These are phyloP conservation scores for Pseudochirops cupreus DNA, from an alignment of 2,797 vertebrate species.

Conservation along the genomic window DNA sequence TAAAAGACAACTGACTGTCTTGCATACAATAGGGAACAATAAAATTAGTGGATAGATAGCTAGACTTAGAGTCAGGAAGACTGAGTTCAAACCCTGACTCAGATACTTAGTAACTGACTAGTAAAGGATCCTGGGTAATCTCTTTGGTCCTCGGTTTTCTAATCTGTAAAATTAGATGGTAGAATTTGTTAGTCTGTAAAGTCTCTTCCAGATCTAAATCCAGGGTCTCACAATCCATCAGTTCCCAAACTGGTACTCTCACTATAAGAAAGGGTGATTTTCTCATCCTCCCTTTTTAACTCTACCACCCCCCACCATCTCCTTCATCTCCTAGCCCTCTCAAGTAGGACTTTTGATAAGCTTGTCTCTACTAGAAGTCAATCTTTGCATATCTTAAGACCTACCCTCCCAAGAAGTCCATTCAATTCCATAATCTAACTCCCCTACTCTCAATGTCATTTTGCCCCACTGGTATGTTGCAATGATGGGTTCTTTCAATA, in stretches of 20 bases:
- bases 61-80: background rate
- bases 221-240: background rate
- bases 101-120: background rate
- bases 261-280: slow-evolving; percentile 13
- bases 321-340: slow-evolving; percentile 41
- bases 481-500: slow-evolving; percentile 15
- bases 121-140: background rate
- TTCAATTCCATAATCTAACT: slow-evolving; percentile 25
- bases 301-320: background rate
- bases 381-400: slow-evolving; percentile 76
- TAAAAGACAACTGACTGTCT: background rate
- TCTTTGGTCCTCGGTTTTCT: background rate
- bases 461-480: background rate
- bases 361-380: slow-evolving; percentile 42
- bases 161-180: background rate
- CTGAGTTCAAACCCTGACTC: background rate
- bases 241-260: slow-evolving; percentile 32
- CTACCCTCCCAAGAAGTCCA: slow-evolving; percentile 40
- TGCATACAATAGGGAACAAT: background rate
- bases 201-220: background rate
- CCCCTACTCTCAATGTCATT: background rate
- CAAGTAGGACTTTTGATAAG: slow-evolving; percentile 60
- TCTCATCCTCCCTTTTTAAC: background rate
- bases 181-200: background rate
- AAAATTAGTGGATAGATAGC: background rate